These are phyloP conservation scores for Zaprionus ornatus DNA, from an alignment of 1,140 invertebrate species.

Conservation along the genomic window DNA sequence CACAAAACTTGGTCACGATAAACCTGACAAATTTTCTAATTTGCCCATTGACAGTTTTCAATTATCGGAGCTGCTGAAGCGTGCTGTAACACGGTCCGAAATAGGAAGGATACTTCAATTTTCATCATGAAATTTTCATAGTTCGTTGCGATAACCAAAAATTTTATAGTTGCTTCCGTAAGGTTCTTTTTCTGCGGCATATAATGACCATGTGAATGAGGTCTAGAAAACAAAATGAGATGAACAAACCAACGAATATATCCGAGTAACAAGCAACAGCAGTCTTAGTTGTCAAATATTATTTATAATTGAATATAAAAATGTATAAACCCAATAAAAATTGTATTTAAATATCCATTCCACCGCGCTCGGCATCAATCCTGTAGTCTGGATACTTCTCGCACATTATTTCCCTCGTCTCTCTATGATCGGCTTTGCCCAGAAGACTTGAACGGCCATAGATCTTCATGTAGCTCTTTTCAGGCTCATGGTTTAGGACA, in stretches of 20 bases:
- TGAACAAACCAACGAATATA: no score
- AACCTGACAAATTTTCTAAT: slow-evolving; percentile 76
- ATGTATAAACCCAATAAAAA: no score
- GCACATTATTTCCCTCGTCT: neutral
- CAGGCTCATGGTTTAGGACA: neutral
- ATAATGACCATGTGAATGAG: no score
- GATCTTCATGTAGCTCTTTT: neutral
- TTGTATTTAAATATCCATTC: neutral
- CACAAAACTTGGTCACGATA: slow-evolving; percentile 58
- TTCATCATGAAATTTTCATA: neutral
- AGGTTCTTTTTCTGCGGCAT: neutral
- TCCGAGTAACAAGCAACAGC: no score
- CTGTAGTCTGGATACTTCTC: neutral
- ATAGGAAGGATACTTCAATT: neutral
- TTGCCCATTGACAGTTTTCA: slow-evolving; percentile 79
- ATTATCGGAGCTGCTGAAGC: slow-evolving; percentile 67
- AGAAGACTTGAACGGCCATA: neutral
- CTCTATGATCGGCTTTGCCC: neutral
- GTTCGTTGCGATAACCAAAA: neutral
- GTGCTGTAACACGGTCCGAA: slow-evolving; percentile 13
- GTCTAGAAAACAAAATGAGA: no score
- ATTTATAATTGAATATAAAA: no score
- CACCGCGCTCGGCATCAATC: neutral
- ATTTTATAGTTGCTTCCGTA: neutral
- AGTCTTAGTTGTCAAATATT: no score